Conservation (phyloP, 2,113 vertebrate genomes). For the Ophiodon elongatus region DNA sequence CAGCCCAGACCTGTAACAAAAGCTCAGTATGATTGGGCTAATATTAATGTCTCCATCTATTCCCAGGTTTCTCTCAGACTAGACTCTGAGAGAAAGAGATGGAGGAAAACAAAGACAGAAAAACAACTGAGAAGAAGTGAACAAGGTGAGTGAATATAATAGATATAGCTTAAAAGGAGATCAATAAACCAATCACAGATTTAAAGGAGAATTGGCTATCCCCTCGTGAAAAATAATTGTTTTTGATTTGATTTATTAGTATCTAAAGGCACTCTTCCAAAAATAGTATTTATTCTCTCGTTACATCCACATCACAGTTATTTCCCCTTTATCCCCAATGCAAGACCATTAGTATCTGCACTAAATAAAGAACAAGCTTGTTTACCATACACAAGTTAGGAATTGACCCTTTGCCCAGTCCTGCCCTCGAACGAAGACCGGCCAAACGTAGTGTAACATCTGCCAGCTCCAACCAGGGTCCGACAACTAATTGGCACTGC, state of each 20-base stretch:
- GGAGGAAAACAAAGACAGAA: conserved; percentile 15
- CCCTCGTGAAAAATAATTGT: conserved; percentile 16
- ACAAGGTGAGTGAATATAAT: conserved; percentile 7
- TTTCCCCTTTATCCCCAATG: not conserved
- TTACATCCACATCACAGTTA: conserved; percentile 3
- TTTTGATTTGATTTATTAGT: conserved; percentile 18
- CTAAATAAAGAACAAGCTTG: not conserved
- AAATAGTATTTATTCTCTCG: conserved; percentile 9
- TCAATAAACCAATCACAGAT: conserved; percentile 47
- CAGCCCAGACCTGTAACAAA: conserved; percentile 30
- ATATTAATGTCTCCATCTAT: conserved; percentile 53
- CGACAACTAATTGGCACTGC: too few relatives aligned
- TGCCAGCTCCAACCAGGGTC: not conserved
- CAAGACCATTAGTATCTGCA: not conserved
- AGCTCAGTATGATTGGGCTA: conserved; percentile 32
- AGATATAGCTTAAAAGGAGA: conserved; percentile 35
- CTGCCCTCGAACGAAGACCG: not conserved
- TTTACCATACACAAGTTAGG: not conserved
- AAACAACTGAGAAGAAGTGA: conserved; percentile 13
- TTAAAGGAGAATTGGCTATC: conserved; percentile 37
- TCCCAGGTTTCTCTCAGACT: conserved; percentile 25
- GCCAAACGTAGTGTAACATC: not conserved
- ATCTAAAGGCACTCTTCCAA: conserved; percentile 4
- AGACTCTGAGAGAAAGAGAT: conserved; percentile 19
- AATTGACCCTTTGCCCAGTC: not conserved